Base-by-base conservation (phyloP, 2,888 invertebrate species). In the Augochlorella aurata region DNA sequence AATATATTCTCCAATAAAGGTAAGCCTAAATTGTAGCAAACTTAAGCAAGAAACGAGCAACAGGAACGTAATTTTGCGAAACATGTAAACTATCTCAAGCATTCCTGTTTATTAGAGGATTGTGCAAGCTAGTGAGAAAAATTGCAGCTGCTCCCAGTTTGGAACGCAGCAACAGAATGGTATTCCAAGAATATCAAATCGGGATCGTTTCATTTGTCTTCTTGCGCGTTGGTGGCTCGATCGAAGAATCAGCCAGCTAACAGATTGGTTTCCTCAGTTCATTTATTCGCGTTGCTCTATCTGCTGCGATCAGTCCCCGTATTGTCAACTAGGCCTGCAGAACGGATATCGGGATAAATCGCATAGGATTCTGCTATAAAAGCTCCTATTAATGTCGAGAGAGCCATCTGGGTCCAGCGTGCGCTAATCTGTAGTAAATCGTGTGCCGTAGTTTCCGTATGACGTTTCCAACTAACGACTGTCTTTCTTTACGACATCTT, bases 341-440 rank as follows among this genome's bases (percentile, higher is more conserved):
- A 58, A 66, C 66, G 66, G n/a, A 66, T 66, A 66, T 44, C 44
- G 66, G n/a, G 29, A 66, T 44, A 29, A 44, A 66, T n/a, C 44
- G 29, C 44, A 12, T 21, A 58, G 21, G 54, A 58, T 58, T 58
- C 21, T 58, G 54, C 21, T 58, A 58, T 58, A 58, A 58, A 58
- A 24, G 54, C 54, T 58, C 21, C 12, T 58, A 58, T 58, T 58
- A 58, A 58, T 58, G 54, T 7, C 14, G 54, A 38, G 21, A 58
- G 54, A 58, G 14, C 54, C 54, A 58, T 58, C 54, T 58, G 54
- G 14, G 54, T 1, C 14, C 21, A 5, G 54, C 21, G 21, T 21
- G 21, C 54, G 54, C 21, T 54, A 21, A 54, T 54, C 54, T n/a
- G 54, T 58, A 24, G n/a, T 58, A 58, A 58, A 58, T 58, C 7